Conservation (phyloP, 2,888 invertebrate species). For the Limenitis camilla region DNA sequence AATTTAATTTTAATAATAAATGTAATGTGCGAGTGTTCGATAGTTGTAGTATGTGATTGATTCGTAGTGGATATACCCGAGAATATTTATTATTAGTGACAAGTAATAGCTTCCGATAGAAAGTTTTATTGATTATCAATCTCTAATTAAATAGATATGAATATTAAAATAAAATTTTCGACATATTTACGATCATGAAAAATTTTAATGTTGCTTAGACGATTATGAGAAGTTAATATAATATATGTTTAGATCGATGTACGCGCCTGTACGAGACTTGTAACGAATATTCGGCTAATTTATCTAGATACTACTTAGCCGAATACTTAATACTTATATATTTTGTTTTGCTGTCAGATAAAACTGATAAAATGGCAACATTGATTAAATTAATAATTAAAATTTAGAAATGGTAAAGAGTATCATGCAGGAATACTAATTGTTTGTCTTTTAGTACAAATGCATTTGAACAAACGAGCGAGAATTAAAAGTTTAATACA, state of each 20-base stretch:
- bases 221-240: slow-evolving; percentile 9
- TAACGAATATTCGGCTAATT: no score
- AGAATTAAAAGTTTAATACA: no score
- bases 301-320: no score
- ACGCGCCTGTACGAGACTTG: slow-evolving; percentile 21
- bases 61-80: slow-evolving; percentile 52
- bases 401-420: no score
- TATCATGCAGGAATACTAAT: no score
- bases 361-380: no score
- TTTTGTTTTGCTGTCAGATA: no score
- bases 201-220: slow-evolving; percentile 6
- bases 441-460: no score
- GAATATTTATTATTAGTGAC: slow-evolving; percentile 24
- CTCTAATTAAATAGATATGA: slow-evolving; percentile 7
- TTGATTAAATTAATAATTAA: no score
- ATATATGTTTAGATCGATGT: slow-evolving; percentile 24
- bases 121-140: slow-evolving; percentile 13
- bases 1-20: slow-evolving; percentile 67
- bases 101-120: slow-evolving; percentile 17
- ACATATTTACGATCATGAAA: slow-evolving; percentile 5
- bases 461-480: no score
- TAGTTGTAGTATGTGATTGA: slow-evolving; percentile 68
- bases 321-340: no score
- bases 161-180: slow-evolving; percentile 5
- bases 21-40: slow-evolving; percentile 72